Evolutionary conservation across 2,113 vertebrate species (phyloP).

Genomic region (Andinoacara biseriatus): DNA sequence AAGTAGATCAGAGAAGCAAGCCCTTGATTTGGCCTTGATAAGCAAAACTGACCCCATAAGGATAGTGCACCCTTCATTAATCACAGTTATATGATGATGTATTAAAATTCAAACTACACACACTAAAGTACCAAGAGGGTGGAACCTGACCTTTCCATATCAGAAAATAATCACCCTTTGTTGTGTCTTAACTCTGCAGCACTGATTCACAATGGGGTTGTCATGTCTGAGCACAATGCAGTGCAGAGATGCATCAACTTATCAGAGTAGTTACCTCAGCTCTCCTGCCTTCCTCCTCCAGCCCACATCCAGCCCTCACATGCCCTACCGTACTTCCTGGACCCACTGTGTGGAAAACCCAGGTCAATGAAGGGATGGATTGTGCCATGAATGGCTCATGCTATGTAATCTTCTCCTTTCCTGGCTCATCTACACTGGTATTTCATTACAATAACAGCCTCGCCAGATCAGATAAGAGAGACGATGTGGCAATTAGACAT

Average conservation of each 20-base stretch:
- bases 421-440: constrained; percentile 59
- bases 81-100: constrained; percentile 26
- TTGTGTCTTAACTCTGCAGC: constrained; percentile 22
- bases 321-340: constrained; percentile 69
- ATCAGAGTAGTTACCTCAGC: constrained; percentile 70
- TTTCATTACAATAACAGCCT: constrained; percentile 70
- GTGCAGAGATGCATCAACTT: constrained; percentile 59
- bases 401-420: constrained; percentile 69
- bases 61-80: constrained; percentile 8
- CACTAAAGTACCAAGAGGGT: constrained; percentile 37
- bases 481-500: constrained; percentile 57
- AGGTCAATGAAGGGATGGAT: constrained; percentile 62
- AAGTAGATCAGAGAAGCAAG: background rate
- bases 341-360: constrained; percentile 61
- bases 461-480: constrained; percentile 67
- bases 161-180: constrained; percentile 61
- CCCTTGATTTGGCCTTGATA: constrained; percentile 3
- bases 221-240: constrained; percentile 64
- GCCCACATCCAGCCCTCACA: constrained; percentile 74
- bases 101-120: constrained; percentile 37
- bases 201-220: constrained; percentile 32
- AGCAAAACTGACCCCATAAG: constrained; percentile 1
- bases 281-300: constrained; percentile 50
- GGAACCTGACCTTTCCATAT: constrained; percentile 44
- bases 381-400: constrained; percentile 63